Conservation (phyloP, 1,140 invertebrate species). For the Patella vulgata region DNA sequence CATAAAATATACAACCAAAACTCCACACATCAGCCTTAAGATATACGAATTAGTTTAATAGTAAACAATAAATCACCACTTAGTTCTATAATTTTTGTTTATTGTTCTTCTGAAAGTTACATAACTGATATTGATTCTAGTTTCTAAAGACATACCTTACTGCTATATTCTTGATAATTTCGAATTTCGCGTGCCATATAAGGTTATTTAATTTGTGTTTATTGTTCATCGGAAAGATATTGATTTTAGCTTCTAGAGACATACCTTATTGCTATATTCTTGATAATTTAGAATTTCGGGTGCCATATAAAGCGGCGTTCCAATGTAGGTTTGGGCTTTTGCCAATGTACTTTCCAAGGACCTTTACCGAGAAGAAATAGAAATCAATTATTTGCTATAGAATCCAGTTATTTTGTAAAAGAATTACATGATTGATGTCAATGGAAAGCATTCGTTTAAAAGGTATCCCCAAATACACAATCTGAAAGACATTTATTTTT, state of each 20-base stretch:
- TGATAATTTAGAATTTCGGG: constrained; percentile 46
- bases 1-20: constrained; percentile 51
- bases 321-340: constrained; percentile 48
- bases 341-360: constrained; percentile 38
- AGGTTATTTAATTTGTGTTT: not conserved
- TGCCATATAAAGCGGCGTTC: constrained; percentile 52
- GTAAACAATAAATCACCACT: not conserved
- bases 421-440: too few species aligned
- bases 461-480: too few species aligned
- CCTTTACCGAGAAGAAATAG: constrained; percentile 50
- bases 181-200: not conserved
- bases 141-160: too few species aligned
- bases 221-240: not conserved
- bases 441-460: too few species aligned
- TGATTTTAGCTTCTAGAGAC: not conserved
- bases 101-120: not conserved
- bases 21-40: constrained; percentile 53
- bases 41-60: constrained; percentile 1
- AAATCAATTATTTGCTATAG: too few species aligned
- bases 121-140: not conserved
- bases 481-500: too few species aligned
- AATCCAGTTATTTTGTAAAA: too few species aligned
- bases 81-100: too few species aligned
- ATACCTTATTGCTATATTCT: constrained; percentile 52
- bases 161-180: too few species aligned